phyloP scores from a whole-genome alignment of 2,888 invertebrate genomes.

The Hyposoter didymator region DNA sequence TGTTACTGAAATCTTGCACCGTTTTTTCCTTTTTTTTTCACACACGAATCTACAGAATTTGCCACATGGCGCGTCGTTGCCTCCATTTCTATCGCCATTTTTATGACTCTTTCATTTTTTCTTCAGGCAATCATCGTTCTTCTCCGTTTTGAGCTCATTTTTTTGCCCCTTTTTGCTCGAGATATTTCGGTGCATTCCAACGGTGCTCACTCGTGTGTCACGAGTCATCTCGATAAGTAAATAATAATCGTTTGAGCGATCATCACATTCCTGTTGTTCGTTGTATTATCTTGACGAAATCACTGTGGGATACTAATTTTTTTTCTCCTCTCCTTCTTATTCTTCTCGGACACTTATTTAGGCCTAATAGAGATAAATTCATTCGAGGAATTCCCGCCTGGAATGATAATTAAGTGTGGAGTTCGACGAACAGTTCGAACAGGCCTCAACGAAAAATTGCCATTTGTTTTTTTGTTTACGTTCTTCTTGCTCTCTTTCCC shows the following conservation, averaged over 20 bases:
- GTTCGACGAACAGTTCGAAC: constrained; percentile 48
- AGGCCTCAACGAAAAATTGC: constrained; percentile 12
- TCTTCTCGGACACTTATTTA: constrained; percentile 43
- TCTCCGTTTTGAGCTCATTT: neutral
- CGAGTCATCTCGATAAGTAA: neutral
- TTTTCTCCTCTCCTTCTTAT: neutral
- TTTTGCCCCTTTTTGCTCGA: neutral
- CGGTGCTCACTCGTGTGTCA: neutral
- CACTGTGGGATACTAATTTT: neutral
- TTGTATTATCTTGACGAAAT: constrained; percentile 18
- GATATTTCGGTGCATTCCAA: neutral
- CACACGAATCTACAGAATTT: constrained; percentile 4
- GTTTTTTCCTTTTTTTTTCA: constrained; percentile 25
- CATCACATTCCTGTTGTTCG: neutral
- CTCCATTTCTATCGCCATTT: neutral
- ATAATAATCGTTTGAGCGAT: neutral
- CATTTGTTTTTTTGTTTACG: neutral
- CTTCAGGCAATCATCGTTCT: neutral
- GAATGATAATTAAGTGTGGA: constrained; percentile 56
- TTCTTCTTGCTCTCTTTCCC: neutral
- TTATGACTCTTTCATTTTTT: neutral
- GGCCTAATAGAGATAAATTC: constrained; percentile 61
- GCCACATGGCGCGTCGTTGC: constrained; percentile 18
- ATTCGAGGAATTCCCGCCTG: constrained; percentile 52
- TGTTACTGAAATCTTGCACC: constrained; percentile 38